Evolutionary conservation across 2,888 invertebrate genomes (phyloP).

Genomic region (Odontomyia ornata): DNA sequence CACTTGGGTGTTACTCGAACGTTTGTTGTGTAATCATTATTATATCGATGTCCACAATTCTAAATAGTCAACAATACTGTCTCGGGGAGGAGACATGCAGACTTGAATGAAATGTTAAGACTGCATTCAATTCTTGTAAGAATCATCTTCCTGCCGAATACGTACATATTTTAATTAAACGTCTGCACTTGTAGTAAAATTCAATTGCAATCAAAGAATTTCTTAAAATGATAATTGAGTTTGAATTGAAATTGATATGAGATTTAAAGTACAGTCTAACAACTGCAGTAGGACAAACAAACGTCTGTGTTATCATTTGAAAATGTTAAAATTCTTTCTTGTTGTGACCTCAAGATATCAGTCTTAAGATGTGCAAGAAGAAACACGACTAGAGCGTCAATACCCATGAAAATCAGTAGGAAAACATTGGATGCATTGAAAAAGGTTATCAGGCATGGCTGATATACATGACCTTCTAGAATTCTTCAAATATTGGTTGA

Average conservation of each 20-base stretch:
- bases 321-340: too few species aligned
- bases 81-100: not conserved
- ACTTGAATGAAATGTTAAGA: not conserved
- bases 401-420: not conserved
- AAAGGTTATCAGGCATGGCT: not conserved
- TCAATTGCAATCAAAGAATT: constrained; percentile 2
- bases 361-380: not conserved
- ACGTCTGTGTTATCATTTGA: not conserved
- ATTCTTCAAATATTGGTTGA: too few species aligned
- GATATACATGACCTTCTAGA: not conserved
- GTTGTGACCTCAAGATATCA: constrained; percentile 6
- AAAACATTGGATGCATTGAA: not conserved
- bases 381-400: not conserved
- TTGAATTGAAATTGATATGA: not conserved
- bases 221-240: not conserved
- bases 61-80: not conserved
- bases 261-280: not conserved
- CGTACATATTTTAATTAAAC: not conserved
- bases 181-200: not conserved
- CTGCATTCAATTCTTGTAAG: constrained; percentile 22
- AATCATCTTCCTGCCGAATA: constrained; percentile 22
- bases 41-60: not conserved
- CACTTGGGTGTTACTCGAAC: not conserved
- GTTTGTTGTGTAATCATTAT: constrained; percentile 14
- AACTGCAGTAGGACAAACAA: not conserved